Percentiles rank a stretch among this genome's conserved stretches.
phyloP scores from a whole-genome alignment of 1,140 invertebrate species.

The Hydropsyche tenuis region DNA sequence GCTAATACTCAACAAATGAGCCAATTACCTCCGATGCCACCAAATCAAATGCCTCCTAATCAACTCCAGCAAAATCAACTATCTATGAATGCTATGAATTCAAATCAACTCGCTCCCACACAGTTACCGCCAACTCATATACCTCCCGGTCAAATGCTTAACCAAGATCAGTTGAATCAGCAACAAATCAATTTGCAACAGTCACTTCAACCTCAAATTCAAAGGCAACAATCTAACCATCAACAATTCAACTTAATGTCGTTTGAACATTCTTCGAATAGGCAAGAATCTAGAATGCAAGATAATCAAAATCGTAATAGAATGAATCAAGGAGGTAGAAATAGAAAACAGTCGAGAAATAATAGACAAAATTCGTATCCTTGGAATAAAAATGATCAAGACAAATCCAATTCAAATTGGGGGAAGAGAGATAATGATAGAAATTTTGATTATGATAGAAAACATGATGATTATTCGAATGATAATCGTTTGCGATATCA shows the following conservation, averaged over 20 bases:
- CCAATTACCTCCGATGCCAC: slow-evolving; percentile 38
- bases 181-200: slow-evolving; percentile 39
- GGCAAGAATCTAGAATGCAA: slow-evolving; percentile 28
- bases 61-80: slow-evolving; percentile 18
- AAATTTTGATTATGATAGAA: slow-evolving; percentile 44
- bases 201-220: slow-evolving; percentile 1
- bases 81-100: slow-evolving; percentile 5
- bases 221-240: slow-evolving; percentile 11
- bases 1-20: slow-evolving; percentile 16
- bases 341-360: slow-evolving; percentile 36
- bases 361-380: slow-evolving; percentile 36
- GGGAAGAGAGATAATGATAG: slow-evolving; percentile 39
- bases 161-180: slow-evolving; percentile 32
- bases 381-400: slow-evolving; percentile 45
- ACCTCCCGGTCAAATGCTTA: slow-evolving; percentile 31
- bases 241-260: slow-evolving; percentile 28
- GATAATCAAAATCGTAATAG: slow-evolving; percentile 40
- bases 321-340: slow-evolving; percentile 33
- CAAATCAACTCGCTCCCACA: slow-evolving; percentile 6
- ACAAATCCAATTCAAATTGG: slow-evolving; percentile 39
- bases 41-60: slow-evolving; percentile 33
- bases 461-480: slow-evolving; percentile 40
- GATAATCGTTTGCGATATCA: slow-evolving; percentile 35
- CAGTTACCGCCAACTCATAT: slow-evolving; percentile 23
- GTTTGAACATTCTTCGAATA: slow-evolving; percentile 29